Evolutionary conservation across 1,140 invertebrate species (phyloP).

Genomic region (Sitodiplosis mosellana): DNA sequence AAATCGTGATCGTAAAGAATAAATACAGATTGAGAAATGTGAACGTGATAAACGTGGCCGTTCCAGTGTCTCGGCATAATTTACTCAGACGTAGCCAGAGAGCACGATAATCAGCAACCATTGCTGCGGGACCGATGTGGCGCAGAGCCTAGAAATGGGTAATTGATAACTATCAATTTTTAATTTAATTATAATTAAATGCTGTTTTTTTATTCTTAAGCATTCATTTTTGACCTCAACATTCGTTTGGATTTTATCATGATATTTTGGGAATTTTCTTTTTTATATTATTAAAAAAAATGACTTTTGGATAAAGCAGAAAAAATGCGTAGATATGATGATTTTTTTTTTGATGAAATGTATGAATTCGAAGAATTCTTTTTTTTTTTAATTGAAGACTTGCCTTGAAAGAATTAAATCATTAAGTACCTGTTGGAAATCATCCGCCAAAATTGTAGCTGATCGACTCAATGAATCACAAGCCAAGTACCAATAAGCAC

Average conservation of each 20-base stretch:
- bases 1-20: constrained; percentile 45
- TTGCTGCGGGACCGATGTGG: constrained; percentile 38
- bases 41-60: constrained; percentile 38
- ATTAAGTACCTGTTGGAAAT: constrained; percentile 33
- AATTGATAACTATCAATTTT: too few relatives aligned
- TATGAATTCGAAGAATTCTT: too few relatives aligned
- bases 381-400: neutral
- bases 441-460: constrained; percentile 37
- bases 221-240: too few relatives aligned
- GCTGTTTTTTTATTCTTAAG: too few relatives aligned
- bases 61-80: constrained; percentile 37
- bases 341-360: too few relatives aligned
- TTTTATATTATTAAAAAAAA: too few relatives aligned
- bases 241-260: too few relatives aligned
- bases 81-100: constrained; percentile 43
- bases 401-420: neutral
- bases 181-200: too few relatives aligned
- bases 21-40: constrained; percentile 42
- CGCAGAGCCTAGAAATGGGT: constrained; percentile 32
- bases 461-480: constrained; percentile 38
- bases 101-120: constrained; percentile 40
- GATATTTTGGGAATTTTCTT: too few relatives aligned
- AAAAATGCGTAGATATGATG: too few relatives aligned
- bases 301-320: too few relatives aligned
- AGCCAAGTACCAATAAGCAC: constrained; percentile 40